A percentile compares a stretch with the other conserved stretches of the same genome.
phyloP scores from a whole-genome alignment of 2,888 invertebrate species.

The Heliconius aoede region DNA sequence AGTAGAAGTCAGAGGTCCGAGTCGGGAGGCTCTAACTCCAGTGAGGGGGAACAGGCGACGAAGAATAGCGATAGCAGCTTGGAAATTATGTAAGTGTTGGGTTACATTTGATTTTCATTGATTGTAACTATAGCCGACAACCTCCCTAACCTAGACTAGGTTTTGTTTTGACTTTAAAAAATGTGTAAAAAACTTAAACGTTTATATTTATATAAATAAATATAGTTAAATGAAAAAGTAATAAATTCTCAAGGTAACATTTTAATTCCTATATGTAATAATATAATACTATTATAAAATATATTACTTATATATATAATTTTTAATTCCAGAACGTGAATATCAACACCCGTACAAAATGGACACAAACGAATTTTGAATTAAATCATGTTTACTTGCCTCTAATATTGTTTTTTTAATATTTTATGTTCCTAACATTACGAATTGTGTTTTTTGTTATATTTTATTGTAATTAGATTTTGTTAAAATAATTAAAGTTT shows the following conservation, averaged over 20 bases:
- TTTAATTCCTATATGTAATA: not conserved
- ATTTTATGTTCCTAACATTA: conserved; percentile 31
- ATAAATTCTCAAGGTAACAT: not conserved
- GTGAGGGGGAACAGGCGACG: conserved; percentile 88
- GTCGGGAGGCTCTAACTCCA: conserved; percentile 87
- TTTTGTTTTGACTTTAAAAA: no score
- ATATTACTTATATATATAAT: conserved; percentile 14
- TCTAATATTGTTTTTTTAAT: conserved; percentile 9
- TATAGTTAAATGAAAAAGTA: not conserved
- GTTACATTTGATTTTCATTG: no score
- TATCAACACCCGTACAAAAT: conserved; percentile 24
- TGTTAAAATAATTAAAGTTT: conserved; percentile 4
- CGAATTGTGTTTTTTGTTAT: conserved; percentile 3
- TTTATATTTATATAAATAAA: no score
- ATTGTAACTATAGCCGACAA: no score
- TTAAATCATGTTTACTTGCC: conserved; percentile 39
- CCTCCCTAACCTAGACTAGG: no score
- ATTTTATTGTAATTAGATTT: conserved; percentile 11
- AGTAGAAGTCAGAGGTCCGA: conserved; percentile 84
- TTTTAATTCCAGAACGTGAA: conserved; percentile 66
- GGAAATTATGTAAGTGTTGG: conserved; percentile 86
- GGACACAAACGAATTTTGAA: conserved; percentile 22
- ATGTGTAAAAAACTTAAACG: no score
- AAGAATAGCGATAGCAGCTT: conserved; percentile 90
- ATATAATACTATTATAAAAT: not conserved